Conservation (phyloP, 2,113 vertebrate genomes). For the Echinops telfairi region DNA sequence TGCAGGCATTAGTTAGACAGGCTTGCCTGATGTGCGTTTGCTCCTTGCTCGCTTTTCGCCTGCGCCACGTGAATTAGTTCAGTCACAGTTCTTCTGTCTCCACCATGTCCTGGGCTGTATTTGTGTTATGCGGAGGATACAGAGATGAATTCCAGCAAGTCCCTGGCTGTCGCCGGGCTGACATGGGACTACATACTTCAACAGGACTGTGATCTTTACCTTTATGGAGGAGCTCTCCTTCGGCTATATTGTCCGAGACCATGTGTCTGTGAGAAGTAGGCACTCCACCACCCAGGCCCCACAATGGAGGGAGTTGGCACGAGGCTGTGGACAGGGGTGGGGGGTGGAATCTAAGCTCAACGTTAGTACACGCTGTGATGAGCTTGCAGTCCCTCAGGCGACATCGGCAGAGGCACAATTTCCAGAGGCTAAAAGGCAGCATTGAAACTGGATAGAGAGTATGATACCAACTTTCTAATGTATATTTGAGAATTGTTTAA, state of each 20-base stretch:
- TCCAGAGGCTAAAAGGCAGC: neutral
- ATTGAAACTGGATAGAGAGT: neutral
- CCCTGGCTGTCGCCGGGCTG: neutral
- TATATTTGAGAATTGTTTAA: neutral
- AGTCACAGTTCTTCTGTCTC: neutral
- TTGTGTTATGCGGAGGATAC: neutral
- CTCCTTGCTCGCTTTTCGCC: slow-evolving; percentile 15
- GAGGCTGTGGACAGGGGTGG: neutral
- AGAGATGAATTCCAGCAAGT: slow-evolving; percentile 30
- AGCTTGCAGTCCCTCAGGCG: slow-evolving; percentile 5
- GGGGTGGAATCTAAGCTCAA: neutral
- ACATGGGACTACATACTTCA: slow-evolving; percentile 16
- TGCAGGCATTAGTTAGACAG: slow-evolving; percentile 26
- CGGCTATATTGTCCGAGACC: neutral
- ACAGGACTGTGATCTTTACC: neutral
- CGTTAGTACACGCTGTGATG: neutral
- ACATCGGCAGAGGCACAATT: neutral
- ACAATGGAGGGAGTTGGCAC: neutral
- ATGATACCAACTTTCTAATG: neutral
- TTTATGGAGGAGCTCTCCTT: neutral
- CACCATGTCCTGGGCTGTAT: neutral
- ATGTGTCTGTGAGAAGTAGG: neutral
- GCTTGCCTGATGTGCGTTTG: neutral
- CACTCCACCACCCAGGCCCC: neutral
- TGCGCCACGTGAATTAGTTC: slow-evolving; percentile 26